phyloP scores from a whole-genome alignment of 2,113 vertebrate species.

The Mesocricetus auratus region DNA sequence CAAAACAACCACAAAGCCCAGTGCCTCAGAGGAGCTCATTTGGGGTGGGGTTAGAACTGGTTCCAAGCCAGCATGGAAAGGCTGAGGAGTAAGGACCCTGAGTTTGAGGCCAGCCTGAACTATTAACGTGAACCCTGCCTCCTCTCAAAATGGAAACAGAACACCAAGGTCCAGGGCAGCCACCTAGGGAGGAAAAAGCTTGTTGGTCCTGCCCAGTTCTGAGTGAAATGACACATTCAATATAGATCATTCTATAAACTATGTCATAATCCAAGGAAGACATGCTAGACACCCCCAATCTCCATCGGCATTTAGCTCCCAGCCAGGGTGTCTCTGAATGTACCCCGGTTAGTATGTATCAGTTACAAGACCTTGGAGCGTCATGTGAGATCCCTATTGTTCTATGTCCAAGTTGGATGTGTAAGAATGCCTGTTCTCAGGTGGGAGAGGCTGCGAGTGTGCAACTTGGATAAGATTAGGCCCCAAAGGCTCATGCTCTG shows the following conservation, averaged over 20 bases:
- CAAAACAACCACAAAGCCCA: not conserved
- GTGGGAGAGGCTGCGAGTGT: not conserved
- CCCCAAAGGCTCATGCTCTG: not conserved
- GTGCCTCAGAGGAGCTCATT: not conserved
- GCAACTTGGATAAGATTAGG: not conserved
- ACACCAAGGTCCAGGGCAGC: not conserved
- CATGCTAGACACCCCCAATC: not conserved
- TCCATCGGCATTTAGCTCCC: not conserved
- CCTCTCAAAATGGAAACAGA: not conserved
- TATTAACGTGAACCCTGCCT: not conserved
- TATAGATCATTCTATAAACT: conserved; percentile 4
- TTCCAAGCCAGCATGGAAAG: not conserved
- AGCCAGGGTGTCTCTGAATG: not conserved
- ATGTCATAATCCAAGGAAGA: conserved; percentile 3
- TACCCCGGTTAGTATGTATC: not conserved
- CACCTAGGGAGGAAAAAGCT: not conserved
- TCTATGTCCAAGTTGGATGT: conserved; percentile 8
- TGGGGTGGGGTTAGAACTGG: not conserved
- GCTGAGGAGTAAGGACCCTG: not conserved
- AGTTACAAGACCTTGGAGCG: not conserved
- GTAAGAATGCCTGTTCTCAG: conserved; percentile 46
- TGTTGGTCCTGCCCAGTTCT: not conserved
- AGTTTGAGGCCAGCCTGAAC: not conserved
- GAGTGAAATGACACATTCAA: not conserved
- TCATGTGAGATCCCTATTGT: not conserved